Base-by-base conservation (phyloP, 2,888 invertebrate species). In the Octonoba sinensis region DNA sequence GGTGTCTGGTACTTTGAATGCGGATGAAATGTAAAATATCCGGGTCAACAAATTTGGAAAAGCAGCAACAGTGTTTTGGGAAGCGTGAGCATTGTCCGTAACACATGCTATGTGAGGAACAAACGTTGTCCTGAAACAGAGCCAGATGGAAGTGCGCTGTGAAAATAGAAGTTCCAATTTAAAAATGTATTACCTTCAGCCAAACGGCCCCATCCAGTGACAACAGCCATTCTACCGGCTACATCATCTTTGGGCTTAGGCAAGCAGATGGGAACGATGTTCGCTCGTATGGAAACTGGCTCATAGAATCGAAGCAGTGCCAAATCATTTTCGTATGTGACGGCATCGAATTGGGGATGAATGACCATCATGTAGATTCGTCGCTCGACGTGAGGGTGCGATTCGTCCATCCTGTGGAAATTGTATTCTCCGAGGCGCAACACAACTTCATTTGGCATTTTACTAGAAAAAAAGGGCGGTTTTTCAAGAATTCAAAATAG, bases 291-390 rank as follows among this genome's bases (percentile, higher is more conserved):
- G 2, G n/a, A 13, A 18, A 81, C 69, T 18, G 81, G 74, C 49
- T 81, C 73, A 16, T 81, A 46, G 36, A 81, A 74, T 24, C 81
- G 60, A 16, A 81, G 36, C 51, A 81, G 47, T 22, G 81, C 81
- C 22, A 81, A 27, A 22, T 81, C 81, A n/a, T 69, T 74, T n/a
- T 81, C 81, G 18, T 81, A 81, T 15, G 81, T 81, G 18, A 67
- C 51, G 4, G 36, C 66, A 44, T 81, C 69, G 16, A 81, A 81
- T 56, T 69, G 56, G 1, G 81, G 81, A 46, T 81, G 81, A 18
- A 74, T 60, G 15, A 81, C 69, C 18, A 81, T 74, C 51, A 69
- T 59, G 20, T 81, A 66, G 3, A 81, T 49, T 18, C 69, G 27
- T n/a, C 73, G 65, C 47, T 79, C 79, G 12, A 79, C 54, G 57